Evolutionary conservation across 2,888 invertebrate genomes (phyloP).

Genomic region (Melieria omissa): DNA sequence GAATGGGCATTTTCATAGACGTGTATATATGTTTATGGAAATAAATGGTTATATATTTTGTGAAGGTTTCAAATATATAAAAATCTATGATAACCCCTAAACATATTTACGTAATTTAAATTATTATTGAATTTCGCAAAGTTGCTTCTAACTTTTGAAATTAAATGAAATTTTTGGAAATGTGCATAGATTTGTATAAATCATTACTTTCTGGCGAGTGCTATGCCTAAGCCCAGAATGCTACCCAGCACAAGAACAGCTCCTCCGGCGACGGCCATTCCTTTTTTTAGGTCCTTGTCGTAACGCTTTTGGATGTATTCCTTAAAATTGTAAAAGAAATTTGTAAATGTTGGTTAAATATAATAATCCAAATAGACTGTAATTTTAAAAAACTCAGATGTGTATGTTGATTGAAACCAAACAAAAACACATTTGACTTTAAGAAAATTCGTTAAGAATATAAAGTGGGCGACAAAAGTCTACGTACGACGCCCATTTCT

Average conservation of each 20-base stretch:
- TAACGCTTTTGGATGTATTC: slow-evolving; percentile 87
- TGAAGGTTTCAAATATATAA: not conserved
- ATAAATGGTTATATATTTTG: not conserved
- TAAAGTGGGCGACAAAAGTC: too few species aligned
- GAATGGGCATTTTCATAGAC: not conserved
- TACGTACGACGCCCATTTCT: too few species aligned
- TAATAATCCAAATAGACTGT: not conserved
- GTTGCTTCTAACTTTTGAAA: not conserved
- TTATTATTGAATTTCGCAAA: too few species aligned
- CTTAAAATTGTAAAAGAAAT: slow-evolving; percentile 63
- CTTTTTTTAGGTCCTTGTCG: slow-evolving; percentile 90
- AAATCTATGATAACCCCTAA: slow-evolving; percentile 1
- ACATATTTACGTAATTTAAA: not conserved
- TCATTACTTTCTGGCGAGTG: slow-evolving; percentile 73
- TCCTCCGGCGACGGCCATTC: slow-evolving; percentile 90
- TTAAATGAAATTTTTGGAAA: not conserved
- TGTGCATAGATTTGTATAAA: slow-evolving; percentile 13
- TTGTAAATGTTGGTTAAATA: too few species aligned
- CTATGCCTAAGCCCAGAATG: slow-evolving; percentile 85
- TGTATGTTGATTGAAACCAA: too few species aligned
- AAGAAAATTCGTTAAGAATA: too few species aligned
- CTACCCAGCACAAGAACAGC: slow-evolving; percentile 87
- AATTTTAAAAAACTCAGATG: not conserved
- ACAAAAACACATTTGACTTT: too few species aligned
- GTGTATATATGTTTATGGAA: not conserved